These are phyloP conservation scores for Ctenicera cuprea DNA, from an alignment of 2,888 invertebrate genomes.

Conservation along the genomic window DNA sequence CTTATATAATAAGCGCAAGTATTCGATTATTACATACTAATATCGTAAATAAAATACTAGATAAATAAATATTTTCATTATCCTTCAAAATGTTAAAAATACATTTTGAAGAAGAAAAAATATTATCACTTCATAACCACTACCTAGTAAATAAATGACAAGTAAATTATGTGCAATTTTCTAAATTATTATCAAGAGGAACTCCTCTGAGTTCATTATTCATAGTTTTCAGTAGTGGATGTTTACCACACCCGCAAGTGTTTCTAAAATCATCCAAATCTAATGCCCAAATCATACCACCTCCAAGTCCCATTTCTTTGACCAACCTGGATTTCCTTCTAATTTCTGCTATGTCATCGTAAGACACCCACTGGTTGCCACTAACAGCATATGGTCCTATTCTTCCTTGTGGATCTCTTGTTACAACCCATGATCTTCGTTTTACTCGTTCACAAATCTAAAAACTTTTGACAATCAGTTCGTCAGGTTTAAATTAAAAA, in stretches of 20 bases:
- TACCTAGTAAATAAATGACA: conserved; percentile 1
- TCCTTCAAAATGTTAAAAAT: conserved; percentile 37
- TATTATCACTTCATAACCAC: conserved; percentile 25
- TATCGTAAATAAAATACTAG: conserved; percentile 11
- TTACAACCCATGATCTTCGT: conserved; percentile 77
- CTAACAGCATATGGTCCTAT: conserved; percentile 85
- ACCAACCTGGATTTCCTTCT: conserved; percentile 78
- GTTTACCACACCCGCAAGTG: conserved; percentile 80
- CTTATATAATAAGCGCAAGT: conserved; percentile 42
- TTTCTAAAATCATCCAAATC: conserved; percentile 86
- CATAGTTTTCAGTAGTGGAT: conserved; percentile 81
- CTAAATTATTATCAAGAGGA: conserved; percentile 58
- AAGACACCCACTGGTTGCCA: conserved; percentile 87
- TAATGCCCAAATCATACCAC: conserved; percentile 87
- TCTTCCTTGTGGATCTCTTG: conserved; percentile 77
- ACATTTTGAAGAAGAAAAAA: conserved; percentile 46
- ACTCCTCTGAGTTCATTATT: conserved; percentile 75
- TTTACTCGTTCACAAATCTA: conserved; percentile 80
- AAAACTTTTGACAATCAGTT: conserved; percentile 46
- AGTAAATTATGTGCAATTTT: conserved; percentile 62
- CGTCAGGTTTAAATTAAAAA: conserved; percentile 10
- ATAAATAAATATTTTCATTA: conserved; percentile 40
- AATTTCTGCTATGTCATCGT: conserved; percentile 81
- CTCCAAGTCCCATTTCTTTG: conserved; percentile 78
- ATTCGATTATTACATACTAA: conserved; percentile 17